A percentile compares a stretch with the other conserved stretches of the same genome.
Evolutionary conservation across 2,888 invertebrate species (phyloP).

Genomic region (Capitulum mitella): DNA sequence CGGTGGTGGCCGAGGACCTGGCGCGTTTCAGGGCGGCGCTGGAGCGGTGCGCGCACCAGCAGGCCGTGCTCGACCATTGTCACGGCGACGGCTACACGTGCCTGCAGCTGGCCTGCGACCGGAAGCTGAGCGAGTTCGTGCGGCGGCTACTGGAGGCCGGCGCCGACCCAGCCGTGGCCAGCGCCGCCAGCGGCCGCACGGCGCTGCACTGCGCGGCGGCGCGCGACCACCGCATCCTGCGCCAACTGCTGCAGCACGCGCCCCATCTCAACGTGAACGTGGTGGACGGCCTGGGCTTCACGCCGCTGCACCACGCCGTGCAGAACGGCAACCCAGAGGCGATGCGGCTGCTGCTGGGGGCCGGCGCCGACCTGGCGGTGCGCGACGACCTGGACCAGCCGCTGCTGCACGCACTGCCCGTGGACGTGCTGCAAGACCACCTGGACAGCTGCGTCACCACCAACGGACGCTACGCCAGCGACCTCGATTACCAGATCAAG

Average conservation of each 20-base stretch:
- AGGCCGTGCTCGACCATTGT: constrained; percentile 29
- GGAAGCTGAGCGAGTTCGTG: constrained; percentile 48
- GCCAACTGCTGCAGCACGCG: constrained; percentile 55
- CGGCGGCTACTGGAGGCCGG: constrained; percentile 53
- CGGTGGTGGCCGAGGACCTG: constrained; percentile 29
- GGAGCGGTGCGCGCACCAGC: constrained; percentile 19
- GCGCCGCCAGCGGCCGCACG: constrained; percentile 27
- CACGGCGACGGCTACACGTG: constrained; percentile 33
- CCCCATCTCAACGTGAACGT: constrained; percentile 51
- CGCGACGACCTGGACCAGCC: constrained; percentile 55
- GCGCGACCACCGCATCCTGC: constrained; percentile 46
- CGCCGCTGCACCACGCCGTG: constrained; percentile 54
- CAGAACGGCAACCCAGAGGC: constrained; percentile 53
- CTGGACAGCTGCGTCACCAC: constrained; percentile 64
- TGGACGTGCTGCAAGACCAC: constrained; percentile 59
- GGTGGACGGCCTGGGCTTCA: constrained; percentile 57
- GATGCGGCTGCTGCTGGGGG: constrained; percentile 55
- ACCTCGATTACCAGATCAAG: constrained; percentile 61
- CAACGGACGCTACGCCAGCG: constrained; percentile 57
- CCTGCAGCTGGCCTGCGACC: constrained; percentile 34
- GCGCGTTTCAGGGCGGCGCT: constrained; percentile 29
- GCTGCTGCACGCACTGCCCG: constrained; percentile 62
- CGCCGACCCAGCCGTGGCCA: constrained; percentile 52
- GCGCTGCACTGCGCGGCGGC: constrained; percentile 35
- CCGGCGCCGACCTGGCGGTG: constrained; percentile 65